Evolutionary conservation across 2,113 vertebrate genomes (phyloP).

Genomic region (Notarius quadriscutis): DNA sequence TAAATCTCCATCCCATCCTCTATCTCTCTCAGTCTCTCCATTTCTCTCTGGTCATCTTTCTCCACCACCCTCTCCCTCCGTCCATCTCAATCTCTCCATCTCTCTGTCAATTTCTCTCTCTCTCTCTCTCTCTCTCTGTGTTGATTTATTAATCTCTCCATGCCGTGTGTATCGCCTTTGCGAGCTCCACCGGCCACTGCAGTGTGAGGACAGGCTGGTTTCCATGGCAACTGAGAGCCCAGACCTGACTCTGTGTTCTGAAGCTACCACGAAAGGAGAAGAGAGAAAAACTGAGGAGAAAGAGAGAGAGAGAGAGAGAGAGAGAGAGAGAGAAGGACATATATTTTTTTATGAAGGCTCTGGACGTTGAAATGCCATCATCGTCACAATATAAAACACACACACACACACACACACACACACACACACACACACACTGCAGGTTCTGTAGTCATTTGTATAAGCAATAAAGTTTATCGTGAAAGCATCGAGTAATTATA

Average conservation of each 20-base stretch:
- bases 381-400: constrained; percentile 6
- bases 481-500: neutral
- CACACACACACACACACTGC: constrained; percentile 10
- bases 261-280: constrained; percentile 45
- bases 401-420: constrained; percentile 21
- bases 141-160: constrained; percentile 49
- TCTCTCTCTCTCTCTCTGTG: neutral
- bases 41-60: neutral
- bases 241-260: constrained; percentile 56
- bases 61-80: neutral
- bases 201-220: constrained; percentile 55
- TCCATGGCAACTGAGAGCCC: constrained; percentile 69
- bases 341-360: neutral
- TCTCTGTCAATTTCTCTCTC: neutral
- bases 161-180: constrained; percentile 48
- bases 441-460: neutral
- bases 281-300: neutral
- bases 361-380: constrained; percentile 26
- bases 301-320: constrained; percentile 18
- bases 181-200: constrained; percentile 52
- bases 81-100: neutral
- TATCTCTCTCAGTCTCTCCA: too few relatives aligned
- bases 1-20: too few relatives aligned
- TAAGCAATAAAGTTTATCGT: neutral
- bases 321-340: constrained; percentile 46